phyloP scores from a whole-genome alignment of 2,888 invertebrate genomes.

The Exocentrus adspersus region DNA sequence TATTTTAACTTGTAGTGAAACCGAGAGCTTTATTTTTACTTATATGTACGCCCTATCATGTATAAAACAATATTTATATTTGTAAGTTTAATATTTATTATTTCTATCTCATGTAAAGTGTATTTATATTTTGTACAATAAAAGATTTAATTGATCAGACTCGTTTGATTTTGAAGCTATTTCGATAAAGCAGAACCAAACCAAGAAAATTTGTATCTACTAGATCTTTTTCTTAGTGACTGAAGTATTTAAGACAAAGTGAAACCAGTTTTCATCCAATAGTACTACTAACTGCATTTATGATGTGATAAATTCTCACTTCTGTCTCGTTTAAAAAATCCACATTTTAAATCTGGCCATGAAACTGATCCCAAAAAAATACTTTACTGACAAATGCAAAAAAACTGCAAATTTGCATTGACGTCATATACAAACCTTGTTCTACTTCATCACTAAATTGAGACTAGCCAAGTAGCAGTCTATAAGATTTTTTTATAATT shows the following conservation, averaged over 20 bases:
- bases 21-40: constrained; percentile 25
- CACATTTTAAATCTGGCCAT: not conserved
- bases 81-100: constrained; percentile 20
- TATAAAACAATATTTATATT: constrained; percentile 20
- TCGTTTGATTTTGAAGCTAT: no score
- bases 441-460: not conserved
- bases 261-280: no score
- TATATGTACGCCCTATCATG: constrained; percentile 1
- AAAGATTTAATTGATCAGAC: not conserved
- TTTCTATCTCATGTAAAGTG: constrained; percentile 16
- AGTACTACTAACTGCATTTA: no score
- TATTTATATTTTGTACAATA: constrained; percentile 19
- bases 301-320: no score
- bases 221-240: no score
- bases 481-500: not conserved
- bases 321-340: not conserved
- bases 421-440: not conserved
- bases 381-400: no score
- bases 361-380: no score
- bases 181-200: no score
- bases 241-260: no score
- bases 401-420: not conserved
- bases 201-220: no score
- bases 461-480: not conserved
- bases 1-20: constrained; percentile 28